Percentiles rank a stretch among this genome's conserved stretches.
These are phyloP conservation scores for Otolemur crassicaudatus DNA, from an alignment of 2,797 vertebrate genomes.

Conservation along the genomic window DNA sequence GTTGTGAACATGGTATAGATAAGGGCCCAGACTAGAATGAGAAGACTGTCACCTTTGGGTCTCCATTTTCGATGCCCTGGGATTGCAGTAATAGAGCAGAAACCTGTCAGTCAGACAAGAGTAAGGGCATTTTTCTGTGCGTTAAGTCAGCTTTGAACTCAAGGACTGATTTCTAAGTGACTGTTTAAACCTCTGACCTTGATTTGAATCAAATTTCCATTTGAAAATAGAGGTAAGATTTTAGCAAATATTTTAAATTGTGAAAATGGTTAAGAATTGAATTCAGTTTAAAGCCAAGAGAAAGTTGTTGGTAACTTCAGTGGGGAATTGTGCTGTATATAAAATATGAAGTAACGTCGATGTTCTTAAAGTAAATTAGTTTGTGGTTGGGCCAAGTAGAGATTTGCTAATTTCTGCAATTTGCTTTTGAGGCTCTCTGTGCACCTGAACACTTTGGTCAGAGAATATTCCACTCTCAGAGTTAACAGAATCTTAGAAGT, in stretches of 20 bases:
- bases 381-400: neutral
- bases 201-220: constrained; percentile 67
- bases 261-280: constrained; percentile 50
- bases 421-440: constrained; percentile 25
- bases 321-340: neutral
- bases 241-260: constrained; percentile 13
- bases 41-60: constrained; percentile 43
- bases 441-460: constrained; percentile 18
- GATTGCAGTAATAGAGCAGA: neutral
- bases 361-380: neutral
- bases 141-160: constrained; percentile 66
- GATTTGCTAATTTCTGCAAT: constrained; percentile 28
- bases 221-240: constrained; percentile 67
- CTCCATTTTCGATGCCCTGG: constrained; percentile 49
- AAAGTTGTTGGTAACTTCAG: neutral
- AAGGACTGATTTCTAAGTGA: constrained; percentile 58
- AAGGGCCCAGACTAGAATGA: constrained; percentile 20
- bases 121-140: constrained; percentile 15
- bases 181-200: constrained; percentile 65
- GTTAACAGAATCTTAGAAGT: constrained; percentile 56
- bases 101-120: constrained; percentile 5
- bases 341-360: constrained; percentile 7
- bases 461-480: constrained; percentile 37
- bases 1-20: constrained; percentile 54
- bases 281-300: constrained; percentile 10